Evolutionary conservation across 2,888 invertebrate genomes (phyloP), one percentile per base, ranked within the genome.

Genomic region (Hoplodrina ambigua): DNA sequence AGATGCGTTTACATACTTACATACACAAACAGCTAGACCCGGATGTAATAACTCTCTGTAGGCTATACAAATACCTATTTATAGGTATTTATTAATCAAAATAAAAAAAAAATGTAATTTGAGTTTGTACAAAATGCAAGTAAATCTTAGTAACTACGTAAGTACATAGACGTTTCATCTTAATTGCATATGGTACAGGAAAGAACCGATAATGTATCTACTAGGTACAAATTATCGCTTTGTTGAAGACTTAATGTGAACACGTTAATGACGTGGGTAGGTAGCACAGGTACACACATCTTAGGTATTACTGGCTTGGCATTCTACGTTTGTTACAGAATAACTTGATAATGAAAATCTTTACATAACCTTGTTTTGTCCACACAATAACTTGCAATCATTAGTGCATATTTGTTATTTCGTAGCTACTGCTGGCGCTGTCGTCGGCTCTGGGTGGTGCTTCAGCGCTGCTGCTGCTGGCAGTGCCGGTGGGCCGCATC

Each of bases 401-500:
- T 46, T 46, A 17, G 46, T 46, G 15, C 17, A n/a, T 19, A 19
- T 30, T n/a, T 61, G 17, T 71, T 50, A 54, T 60, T 62, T 76
- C 68, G 53, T 91, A 98, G 98, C 91, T 97, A 60, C 90, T 98
- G 76, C 90, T 98, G 81, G 97, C 97, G 17, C 85, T 97, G 46
- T 97, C 97, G 77, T 97, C 98, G 50, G 96, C 96, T 20, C 88
- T 97, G 70, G 97, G 97, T 25, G 98, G 97, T 8, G 95, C 93
- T 7, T 96, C 97, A 7, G 97, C 97, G 0, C 92, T 98, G 60
- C 93, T 97, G 25, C 93, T 98, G 66, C 94, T 98, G 41, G 93
- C 97, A 13, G 97, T 98, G 52, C 98, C 98, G 0, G 97, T 97
- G 8, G 98, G 97, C 25, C 94, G 98, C 79, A 96, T 97, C 81